These are phyloP conservation scores for Penelope pileata DNA, from an alignment of 2,113 vertebrate genomes.

Conservation along the genomic window DNA sequence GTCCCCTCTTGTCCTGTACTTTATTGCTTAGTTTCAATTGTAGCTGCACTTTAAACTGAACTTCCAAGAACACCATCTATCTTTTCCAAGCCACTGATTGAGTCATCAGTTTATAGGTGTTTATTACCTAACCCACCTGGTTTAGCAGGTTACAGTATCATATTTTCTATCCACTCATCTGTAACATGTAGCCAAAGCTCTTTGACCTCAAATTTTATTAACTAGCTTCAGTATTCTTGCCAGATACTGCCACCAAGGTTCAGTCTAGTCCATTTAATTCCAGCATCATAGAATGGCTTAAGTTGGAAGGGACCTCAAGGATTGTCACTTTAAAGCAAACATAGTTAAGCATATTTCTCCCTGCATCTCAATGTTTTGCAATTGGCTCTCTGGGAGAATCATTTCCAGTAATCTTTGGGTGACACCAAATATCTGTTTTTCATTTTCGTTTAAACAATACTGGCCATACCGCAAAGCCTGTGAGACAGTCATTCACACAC, in stretches of 20 bases:
- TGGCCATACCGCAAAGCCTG: background rate
- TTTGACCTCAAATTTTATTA: constrained; percentile 55
- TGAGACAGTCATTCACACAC: background rate
- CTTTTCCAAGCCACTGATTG: background rate
- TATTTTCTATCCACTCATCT: background rate
- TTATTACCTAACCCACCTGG: background rate
- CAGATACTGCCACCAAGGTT: constrained; percentile 14
- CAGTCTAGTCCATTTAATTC: constrained; percentile 4
- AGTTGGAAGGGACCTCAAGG: too few relatives aligned
- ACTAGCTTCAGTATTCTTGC: constrained; percentile 5
- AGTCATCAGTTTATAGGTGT: background rate
- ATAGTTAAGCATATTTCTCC: background rate
- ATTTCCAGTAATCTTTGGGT: background rate
- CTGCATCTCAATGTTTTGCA: background rate
- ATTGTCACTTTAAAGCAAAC: background rate
- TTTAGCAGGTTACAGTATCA: background rate
- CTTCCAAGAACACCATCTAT: background rate
- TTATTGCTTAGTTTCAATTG: constrained; percentile 8
- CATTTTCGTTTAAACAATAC: background rate
- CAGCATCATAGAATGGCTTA: too few relatives aligned
- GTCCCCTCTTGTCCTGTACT: background rate
- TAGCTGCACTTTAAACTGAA: constrained; percentile 1
- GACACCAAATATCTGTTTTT: background rate
- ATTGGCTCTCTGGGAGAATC: background rate
- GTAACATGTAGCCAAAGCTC: constrained; percentile 13